A percentile compares a stretch with the other conserved stretches of the same genome.
Conservation (phyloP, 2,113 vertebrate species). For the Cyprinus carpio region DNA sequence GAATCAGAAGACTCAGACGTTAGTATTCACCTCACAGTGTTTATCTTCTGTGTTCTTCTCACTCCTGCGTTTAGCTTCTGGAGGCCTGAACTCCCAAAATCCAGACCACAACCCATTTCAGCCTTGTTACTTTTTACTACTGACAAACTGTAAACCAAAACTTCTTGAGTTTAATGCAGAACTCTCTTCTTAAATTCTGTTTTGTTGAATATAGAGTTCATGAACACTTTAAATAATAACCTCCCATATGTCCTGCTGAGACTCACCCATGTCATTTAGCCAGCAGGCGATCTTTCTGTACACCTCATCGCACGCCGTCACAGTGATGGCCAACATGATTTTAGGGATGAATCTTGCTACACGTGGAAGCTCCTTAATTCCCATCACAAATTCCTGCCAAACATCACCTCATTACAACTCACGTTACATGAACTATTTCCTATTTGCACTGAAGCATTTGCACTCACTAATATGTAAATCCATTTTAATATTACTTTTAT, state of each 20-base stretch:
- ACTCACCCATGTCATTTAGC: conserved; percentile 95
- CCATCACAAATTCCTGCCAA: conserved; percentile 89
- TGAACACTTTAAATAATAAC: not conserved
- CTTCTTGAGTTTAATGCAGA: not conserved
- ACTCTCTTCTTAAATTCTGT: not conserved
- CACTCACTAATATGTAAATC: not conserved
- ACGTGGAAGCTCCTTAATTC: conserved; percentile 89
- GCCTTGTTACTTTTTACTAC: not conserved
- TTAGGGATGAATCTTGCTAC: conserved; percentile 91
- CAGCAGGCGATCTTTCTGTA: conserved; percentile 96
- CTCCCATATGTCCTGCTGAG: not conserved
- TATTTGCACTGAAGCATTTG: not conserved
- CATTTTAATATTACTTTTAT: not conserved
- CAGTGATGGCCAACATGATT: conserved; percentile 90
- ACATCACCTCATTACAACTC: conserved; percentile 14
- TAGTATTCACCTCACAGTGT: not conserved
- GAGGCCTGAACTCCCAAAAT: not conserved
- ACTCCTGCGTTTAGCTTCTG: not conserved
- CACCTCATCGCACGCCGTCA: conserved; percentile 89
- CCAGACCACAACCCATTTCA: not conserved
- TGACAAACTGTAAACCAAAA: not conserved
- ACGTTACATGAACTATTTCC: not conserved
- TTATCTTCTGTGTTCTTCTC: not conserved
- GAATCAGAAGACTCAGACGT: conserved; percentile 43
- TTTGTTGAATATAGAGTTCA: not conserved